Percentiles rank a stretch among this genome's conserved stretches.
Conservation (phyloP, 2,888 invertebrate species). For the Masnerella sp. region DNA sequence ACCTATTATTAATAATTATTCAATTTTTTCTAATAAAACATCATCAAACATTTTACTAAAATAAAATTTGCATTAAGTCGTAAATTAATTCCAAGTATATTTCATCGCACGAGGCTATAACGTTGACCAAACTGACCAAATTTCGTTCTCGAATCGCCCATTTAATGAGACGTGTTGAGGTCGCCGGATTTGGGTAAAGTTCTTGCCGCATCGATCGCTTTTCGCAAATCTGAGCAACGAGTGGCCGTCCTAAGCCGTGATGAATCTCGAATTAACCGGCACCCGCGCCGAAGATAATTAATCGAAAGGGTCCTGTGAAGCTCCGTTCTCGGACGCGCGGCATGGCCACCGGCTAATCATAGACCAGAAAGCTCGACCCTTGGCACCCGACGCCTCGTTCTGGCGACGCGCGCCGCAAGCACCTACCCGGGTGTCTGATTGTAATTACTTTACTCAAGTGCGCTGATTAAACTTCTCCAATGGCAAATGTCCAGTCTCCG, state of each 20-base stretch:
- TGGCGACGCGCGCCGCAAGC: constrained; percentile 57
- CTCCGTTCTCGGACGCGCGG: constrained; percentile 56
- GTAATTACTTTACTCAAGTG: constrained; percentile 78
- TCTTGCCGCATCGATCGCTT: background rate
- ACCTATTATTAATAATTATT: too few relatives aligned
- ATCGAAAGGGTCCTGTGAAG: constrained; percentile 74
- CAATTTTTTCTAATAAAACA: too few relatives aligned
- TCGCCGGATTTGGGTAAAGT: background rate
- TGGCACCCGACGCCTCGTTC: constrained; percentile 70
- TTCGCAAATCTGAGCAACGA: constrained; percentile 34
- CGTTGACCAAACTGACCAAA: too few relatives aligned
- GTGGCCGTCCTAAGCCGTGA: constrained; percentile 54
- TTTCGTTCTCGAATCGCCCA: too few relatives aligned
- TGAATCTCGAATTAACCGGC: constrained; percentile 61
- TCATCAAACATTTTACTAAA: too few relatives aligned
- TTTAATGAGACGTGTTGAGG: too few relatives aligned
- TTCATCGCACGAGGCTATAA: too few relatives aligned
- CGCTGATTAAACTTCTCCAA: constrained; percentile 76
- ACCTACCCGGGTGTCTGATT: constrained; percentile 75
- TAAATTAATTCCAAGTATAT: too few relatives aligned
- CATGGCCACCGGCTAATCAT: constrained; percentile 74
- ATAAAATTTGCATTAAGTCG: too few relatives aligned
- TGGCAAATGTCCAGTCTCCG: constrained; percentile 66
- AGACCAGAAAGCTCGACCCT: constrained; percentile 72
- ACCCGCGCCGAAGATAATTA: constrained; percentile 69